Evolutionary conservation across 2,888 invertebrate genomes (phyloP).

Genomic region (Oscheius sp.): DNA sequence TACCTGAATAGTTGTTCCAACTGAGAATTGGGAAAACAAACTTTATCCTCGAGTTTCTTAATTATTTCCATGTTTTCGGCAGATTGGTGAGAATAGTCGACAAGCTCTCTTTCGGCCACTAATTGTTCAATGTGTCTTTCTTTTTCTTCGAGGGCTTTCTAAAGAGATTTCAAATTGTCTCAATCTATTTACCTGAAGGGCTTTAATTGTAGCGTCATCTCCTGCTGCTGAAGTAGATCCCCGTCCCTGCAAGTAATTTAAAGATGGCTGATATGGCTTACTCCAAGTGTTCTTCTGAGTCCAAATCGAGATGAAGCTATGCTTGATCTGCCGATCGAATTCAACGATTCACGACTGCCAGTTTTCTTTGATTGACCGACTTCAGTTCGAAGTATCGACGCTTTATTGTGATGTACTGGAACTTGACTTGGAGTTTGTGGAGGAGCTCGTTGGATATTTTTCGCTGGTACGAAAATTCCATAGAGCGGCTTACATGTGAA

Average conservation of each 20-base stretch:
- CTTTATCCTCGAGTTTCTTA: conserved; percentile 9
- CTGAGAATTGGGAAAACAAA: too few species aligned
- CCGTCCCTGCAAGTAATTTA: conserved; percentile 10
- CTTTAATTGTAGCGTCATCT: background rate
- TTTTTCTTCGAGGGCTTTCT: conserved; percentile 91
- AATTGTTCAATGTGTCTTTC: conserved; percentile 91
- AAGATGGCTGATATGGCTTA: too few species aligned
- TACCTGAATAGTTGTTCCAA: conserved; percentile 6
- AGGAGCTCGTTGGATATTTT: conserved; percentile 78
- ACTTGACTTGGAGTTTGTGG: background rate
- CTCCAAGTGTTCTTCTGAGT: too few species aligned
- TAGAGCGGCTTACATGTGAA: conserved; percentile 89
- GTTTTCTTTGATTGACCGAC: conserved; percentile 26
- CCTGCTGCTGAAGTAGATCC: background rate
- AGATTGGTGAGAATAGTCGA: conserved; percentile 70
- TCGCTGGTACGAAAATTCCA: conserved; percentile 90
- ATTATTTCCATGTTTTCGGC: background rate
- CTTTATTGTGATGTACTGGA: conserved; percentile 31
- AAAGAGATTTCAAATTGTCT: conserved; percentile 34
- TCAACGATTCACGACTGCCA: conserved; percentile 83
- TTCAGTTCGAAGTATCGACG: conserved; percentile 48
- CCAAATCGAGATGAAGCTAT: conserved; percentile 39
- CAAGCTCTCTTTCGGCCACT: conserved; percentile 88
- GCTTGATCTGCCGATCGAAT: conserved; percentile 79
- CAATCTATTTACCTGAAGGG: background rate